Evolutionary conservation across 2,888 invertebrate species (phyloP).

Genomic region (Schizotus pectinicornis): DNA sequence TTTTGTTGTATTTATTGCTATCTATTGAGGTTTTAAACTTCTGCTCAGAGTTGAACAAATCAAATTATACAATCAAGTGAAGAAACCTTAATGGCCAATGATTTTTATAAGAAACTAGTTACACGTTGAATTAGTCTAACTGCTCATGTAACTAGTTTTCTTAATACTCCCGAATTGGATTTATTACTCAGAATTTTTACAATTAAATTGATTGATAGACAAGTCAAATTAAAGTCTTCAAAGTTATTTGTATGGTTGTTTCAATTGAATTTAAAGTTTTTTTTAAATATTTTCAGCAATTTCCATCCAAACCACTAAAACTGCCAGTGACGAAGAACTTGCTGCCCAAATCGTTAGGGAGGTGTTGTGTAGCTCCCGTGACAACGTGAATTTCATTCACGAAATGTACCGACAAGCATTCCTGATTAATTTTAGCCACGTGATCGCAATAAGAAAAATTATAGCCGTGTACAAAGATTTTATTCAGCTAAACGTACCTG

Average conservation of each 20-base stretch:
- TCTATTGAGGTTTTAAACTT: too few species aligned
- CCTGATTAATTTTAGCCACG: conserved; percentile 83
- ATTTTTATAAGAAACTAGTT: conserved; percentile 5
- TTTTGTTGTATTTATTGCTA: too few species aligned
- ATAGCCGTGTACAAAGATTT: conserved; percentile 94
- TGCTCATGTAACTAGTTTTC: too few species aligned
- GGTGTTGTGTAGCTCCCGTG: conserved; percentile 84
- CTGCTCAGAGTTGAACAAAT: too few species aligned
- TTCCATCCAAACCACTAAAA: conserved; percentile 52
- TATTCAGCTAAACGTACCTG: conserved; percentile 85
- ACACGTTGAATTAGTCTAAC: too few species aligned
- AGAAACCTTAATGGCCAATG: background rate
- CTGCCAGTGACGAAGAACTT: conserved; percentile 55
- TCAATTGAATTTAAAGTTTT: too few species aligned
- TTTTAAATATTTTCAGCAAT: conserved; percentile 46
- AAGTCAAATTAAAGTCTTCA: too few species aligned
- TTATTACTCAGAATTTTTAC: too few species aligned
- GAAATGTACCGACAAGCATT: conserved; percentile 95
- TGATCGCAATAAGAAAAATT: conserved; percentile 85
- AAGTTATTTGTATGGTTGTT: too few species aligned
- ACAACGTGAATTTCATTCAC: conserved; percentile 93
- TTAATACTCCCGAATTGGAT: too few species aligned
- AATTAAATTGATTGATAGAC: too few species aligned
- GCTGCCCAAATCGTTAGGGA: conserved; percentile 78
- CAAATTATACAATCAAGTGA: too few species aligned